phyloP scores from a whole-genome alignment of 2,888 invertebrate species.

The Oxystoma pomonae region DNA sequence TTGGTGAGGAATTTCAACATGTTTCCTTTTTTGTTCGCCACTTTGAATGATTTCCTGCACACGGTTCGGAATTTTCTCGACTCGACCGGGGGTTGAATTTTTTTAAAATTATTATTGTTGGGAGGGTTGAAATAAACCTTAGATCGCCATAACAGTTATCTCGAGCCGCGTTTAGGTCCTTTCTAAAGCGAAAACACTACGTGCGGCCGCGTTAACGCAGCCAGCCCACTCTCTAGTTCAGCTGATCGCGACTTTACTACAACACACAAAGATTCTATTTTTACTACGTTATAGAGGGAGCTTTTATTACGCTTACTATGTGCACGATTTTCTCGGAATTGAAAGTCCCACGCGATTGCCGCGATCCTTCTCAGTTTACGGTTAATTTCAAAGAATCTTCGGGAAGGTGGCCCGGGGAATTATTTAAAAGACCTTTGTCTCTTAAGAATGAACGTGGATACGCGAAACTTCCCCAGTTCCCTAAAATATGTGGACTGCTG shows the following conservation, averaged over 20 bases:
- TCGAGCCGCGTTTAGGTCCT: background rate
- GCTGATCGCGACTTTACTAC: slow-evolving; percentile 43
- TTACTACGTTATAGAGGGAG: background rate
- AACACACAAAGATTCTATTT: background rate
- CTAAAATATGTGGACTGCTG: background rate
- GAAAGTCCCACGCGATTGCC: too few relatives aligned
- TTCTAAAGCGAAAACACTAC: slow-evolving; percentile 9
- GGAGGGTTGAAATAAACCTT: too few relatives aligned
- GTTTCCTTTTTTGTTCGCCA: slow-evolving; percentile 56
- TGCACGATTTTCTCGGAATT: background rate
- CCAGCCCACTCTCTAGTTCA: slow-evolving; percentile 38
- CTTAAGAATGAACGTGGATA: background rate
- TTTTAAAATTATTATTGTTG: slow-evolving; percentile 27
- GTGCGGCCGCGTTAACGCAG: background rate
- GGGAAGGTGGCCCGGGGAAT: too few relatives aligned
- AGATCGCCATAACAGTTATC: slow-evolving; percentile 33
- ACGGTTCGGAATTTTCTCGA: too few relatives aligned
- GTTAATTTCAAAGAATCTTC: background rate
- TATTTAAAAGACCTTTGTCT: too few relatives aligned
- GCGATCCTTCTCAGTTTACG: background rate
- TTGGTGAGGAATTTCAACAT: slow-evolving; percentile 85
- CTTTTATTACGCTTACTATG: background rate
- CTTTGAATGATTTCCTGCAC: slow-evolving; percentile 37
- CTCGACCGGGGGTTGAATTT: background rate
- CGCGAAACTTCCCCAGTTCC: background rate